Base-by-base conservation (phyloP, 2,113 vertebrate species). In the Perccottus glenii region DNA sequence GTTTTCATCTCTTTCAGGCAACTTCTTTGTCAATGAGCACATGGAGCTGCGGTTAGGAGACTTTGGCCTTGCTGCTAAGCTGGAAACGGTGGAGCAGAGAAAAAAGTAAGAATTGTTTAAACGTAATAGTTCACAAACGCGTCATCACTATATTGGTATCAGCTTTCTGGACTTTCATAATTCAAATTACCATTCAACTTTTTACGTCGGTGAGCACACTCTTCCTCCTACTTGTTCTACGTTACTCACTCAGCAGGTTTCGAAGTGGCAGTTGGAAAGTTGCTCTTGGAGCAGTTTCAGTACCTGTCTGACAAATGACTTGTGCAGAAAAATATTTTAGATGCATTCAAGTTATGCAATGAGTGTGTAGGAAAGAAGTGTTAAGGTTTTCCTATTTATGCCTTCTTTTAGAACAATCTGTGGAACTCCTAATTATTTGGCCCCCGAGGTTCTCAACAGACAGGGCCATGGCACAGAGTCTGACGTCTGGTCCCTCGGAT, bases 21-120 rank as follows among this genome's bases (percentile, higher is more conserved):
- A 99, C 85, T 98, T 99, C 81, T 99, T 99, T 91, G 93, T 99
- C 84, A 99, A 95, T n/a, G 96, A 98, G 84, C 95, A 96, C 88
- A 99, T 99, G 97, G 97, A 99, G 67, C 88, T 99, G 78, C 95
- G 97, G 77, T 91, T 99, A 68, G 98, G 97, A 56, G 98, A 99
- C 83, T 98, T 99, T 32, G 98, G 98, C 1, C 91, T 99, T 11
- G 98, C 97, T 61, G 92, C 98, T 35, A 95, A 94, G 49, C 92
- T 95, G 84, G 95, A 97, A 65, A 93, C 93, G 0, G 93, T 91
- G 0, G 96, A 99, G 38, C 94, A 94, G 75, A 95, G 96, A 64
- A 99, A 98, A 89, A 98, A 98, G 98, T 99, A 64, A 80, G 95
- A 1, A 8, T 55, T 57, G 2, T 15, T 5, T 3, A 3, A 3